Percentiles rank a stretch among this genome's conserved stretches.
Evolutionary conservation across 2,113 vertebrate species (phyloP).

Genomic region (Platycercus adscitus): DNA sequence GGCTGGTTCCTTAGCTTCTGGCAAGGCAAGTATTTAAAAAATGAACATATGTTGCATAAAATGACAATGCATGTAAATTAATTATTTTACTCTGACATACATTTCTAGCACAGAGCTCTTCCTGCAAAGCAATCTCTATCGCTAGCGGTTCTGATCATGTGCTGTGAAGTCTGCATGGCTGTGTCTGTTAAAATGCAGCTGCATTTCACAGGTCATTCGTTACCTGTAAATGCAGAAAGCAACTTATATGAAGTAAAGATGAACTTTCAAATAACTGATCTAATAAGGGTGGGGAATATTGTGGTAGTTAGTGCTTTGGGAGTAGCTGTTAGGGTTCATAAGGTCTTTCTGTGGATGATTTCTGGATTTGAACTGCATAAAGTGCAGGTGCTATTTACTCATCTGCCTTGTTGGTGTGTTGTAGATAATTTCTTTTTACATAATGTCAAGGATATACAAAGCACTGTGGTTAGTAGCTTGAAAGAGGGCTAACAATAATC

Average conservation of each 20-base stretch:
- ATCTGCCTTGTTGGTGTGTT: neutral
- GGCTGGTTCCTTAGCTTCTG: constrained; percentile 72
- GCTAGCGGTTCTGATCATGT: neutral
- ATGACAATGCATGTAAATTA: constrained; percentile 76
- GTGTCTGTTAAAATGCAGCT: neutral
- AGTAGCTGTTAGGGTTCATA: neutral
- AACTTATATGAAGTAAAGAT: neutral
- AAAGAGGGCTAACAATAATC: constrained; percentile 22
- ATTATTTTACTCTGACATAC: constrained; percentile 63
- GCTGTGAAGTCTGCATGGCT: neutral
- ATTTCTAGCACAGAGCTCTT: constrained; percentile 12
- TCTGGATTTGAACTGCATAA: neutral
- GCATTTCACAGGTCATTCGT: neutral
- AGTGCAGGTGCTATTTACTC: constrained; percentile 7
- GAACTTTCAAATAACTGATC: neutral
- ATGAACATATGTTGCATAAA: constrained; percentile 77
- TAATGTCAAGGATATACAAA: neutral
- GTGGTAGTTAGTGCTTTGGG: neutral
- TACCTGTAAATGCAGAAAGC: neutral
- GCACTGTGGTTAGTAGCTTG: neutral
- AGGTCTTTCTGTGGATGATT: neutral
- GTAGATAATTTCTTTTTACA: neutral
- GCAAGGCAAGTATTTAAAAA: constrained; percentile 74
- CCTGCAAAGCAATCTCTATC: neutral
- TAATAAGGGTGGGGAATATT: neutral